Conservation (phyloP, 2,113 vertebrate species). For the Peromyscus leucopus region DNA sequence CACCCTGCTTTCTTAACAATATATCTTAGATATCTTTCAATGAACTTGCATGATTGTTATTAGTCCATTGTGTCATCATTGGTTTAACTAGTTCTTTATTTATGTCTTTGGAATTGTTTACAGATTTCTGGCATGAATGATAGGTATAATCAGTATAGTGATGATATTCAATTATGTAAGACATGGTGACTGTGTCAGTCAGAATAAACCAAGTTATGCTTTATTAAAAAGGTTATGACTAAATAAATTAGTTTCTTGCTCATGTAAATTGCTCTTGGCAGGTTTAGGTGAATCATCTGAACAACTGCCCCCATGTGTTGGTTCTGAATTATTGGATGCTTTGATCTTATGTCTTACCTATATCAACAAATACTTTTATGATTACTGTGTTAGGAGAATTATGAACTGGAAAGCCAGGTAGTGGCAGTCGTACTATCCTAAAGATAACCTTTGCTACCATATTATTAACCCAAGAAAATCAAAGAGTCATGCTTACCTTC, state of each 20-base stretch:
- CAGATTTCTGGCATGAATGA: background rate
- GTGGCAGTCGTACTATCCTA: background rate
- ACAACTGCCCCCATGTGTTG: background rate
- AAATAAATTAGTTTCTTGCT: background rate
- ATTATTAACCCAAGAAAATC: background rate
- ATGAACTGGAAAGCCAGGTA: background rate
- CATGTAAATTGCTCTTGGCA: background rate
- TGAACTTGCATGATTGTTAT: background rate
- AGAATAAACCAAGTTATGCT: background rate
- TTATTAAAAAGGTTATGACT: background rate
- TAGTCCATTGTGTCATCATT: background rate
- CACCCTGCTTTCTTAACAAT: background rate
- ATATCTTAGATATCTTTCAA: background rate
- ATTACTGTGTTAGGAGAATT: background rate
- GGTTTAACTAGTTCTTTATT: conserved; percentile 6
- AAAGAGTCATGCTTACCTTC: background rate
- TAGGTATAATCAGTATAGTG: background rate
- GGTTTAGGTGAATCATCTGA: background rate
- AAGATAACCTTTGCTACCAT: background rate
- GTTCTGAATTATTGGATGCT: background rate
- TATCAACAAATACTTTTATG: conserved; percentile 11
- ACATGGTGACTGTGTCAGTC: background rate
- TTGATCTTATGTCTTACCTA: background rate
- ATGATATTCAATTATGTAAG: background rate
- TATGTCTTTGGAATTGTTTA: background rate